Conservation (phyloP, 2,888 invertebrate species). For the Platycheirus albimanus region DNA sequence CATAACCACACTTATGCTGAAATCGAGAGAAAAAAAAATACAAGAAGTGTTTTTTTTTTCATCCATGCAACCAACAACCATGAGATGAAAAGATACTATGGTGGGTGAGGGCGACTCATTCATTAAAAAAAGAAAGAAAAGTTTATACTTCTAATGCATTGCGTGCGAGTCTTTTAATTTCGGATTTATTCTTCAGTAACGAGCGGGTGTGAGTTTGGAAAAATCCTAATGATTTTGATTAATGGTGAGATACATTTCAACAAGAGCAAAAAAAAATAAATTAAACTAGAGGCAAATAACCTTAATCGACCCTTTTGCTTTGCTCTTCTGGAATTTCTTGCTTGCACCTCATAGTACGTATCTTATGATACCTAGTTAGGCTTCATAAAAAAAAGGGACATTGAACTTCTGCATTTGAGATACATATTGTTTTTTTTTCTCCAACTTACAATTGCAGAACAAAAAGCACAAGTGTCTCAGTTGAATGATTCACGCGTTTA, state of each 20-base stretch:
- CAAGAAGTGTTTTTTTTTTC: background rate
- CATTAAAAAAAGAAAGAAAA: constrained; percentile 16
- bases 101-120: constrained; percentile 45
- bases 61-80: constrained; percentile 11
- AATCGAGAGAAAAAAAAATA: constrained; percentile 2
- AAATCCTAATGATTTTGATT: constrained; percentile 65
- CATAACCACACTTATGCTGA: constrained; percentile 27
- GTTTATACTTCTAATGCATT: constrained; percentile 27
- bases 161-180: constrained; percentile 67
- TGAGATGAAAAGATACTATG: constrained; percentile 26
- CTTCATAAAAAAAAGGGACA: constrained; percentile 29
- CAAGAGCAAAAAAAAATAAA: background rate
- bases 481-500: constrained; percentile 47
- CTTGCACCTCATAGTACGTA: constrained; percentile 24
- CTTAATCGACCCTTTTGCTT: constrained; percentile 12
- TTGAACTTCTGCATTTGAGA: constrained; percentile 50
- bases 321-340: constrained; percentile 1
- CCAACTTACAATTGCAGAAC: constrained; percentile 26
- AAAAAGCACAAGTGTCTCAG: constrained; percentile 41
- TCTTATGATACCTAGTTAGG: background rate
- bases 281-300: background rate
- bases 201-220: constrained; percentile 41
- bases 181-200: background rate
- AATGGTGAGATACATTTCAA: constrained; percentile 46
- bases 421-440: constrained; percentile 27